Evolutionary conservation across 2,797 vertebrate species (phyloP).

Genomic region (Pipistrellus pygmaeus): DNA sequence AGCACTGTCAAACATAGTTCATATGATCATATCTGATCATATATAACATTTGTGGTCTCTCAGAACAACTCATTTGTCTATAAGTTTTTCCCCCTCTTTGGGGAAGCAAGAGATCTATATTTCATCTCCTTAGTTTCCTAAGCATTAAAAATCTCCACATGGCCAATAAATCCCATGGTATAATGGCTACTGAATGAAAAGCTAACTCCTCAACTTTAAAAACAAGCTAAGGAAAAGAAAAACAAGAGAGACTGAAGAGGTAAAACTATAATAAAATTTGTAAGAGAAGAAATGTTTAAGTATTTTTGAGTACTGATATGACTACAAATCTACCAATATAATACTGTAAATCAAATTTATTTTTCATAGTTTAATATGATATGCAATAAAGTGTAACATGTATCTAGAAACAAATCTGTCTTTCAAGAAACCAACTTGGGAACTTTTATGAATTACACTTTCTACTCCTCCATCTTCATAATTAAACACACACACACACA

Average conservation of each 20-base stretch:
- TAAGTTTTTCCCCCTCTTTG: not conserved
- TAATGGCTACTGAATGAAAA: not conserved
- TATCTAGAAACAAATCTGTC: slow-evolving; percentile 21
- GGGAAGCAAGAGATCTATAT: slow-evolving; percentile 1
- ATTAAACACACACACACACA: not conserved
- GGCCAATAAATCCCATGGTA: not conserved
- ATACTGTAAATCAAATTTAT: not conserved
- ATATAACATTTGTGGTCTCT: not conserved
- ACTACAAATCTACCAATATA: slow-evolving; percentile 1
- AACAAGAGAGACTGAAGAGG: not conserved
- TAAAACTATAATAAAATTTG: slow-evolving; percentile 25
- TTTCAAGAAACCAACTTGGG: not conserved
- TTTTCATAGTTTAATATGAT: not conserved
- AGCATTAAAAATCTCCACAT: slow-evolving; percentile 31
- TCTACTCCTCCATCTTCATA: not conserved
- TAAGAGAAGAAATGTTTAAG: slow-evolving; percentile 22
- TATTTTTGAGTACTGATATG: not conserved
- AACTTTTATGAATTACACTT: slow-evolving; percentile 6
- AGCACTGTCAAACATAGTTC: not conserved
- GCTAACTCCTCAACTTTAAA: not conserved
- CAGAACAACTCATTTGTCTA: slow-evolving; percentile 21
- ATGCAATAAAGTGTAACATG: not conserved
- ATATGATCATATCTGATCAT: not conserved
- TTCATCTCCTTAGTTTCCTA: not conserved
- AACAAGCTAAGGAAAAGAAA: slow-evolving; percentile 21